Evolutionary conservation across 2,888 invertebrate genomes (phyloP).

Genomic region (Rambutsinella grinnellia): DNA sequence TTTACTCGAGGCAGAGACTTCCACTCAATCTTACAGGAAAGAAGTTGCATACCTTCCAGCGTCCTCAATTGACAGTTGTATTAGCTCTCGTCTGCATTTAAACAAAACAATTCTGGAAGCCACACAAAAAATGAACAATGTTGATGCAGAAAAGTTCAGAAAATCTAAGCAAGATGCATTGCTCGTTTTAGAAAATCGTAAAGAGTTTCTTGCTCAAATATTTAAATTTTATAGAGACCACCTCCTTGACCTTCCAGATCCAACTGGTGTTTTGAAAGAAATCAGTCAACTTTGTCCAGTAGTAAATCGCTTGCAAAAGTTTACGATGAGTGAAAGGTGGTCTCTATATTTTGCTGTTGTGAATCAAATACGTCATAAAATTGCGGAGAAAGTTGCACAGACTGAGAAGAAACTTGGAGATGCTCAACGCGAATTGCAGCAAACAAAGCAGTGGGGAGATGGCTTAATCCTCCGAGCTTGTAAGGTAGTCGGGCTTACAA

Average conservation of each 20-base stretch:
- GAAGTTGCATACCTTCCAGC: not conserved
- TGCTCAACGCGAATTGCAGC: conserved; percentile 39
- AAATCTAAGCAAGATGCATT: not conserved
- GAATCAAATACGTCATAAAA: conserved; percentile 58
- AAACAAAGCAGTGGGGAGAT: conserved; percentile 45
- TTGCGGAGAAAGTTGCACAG: conserved; percentile 68
- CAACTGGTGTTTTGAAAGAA: conserved; percentile 19
- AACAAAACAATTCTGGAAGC: not conserved
- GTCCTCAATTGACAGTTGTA: not conserved
- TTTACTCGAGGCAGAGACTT: not conserved
- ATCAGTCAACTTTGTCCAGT: not conserved
- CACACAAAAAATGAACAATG: not conserved
- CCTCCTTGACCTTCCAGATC: conserved; percentile 15
- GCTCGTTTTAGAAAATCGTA: not conserved
- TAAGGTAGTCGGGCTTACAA: conserved; percentile 76
- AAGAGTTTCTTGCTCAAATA: not conserved
- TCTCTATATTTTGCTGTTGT: conserved; percentile 55
- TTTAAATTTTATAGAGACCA: not conserved
- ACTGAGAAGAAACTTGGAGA: conserved; percentile 73
- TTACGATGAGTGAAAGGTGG: conserved; percentile 51
- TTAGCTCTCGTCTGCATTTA: not conserved
- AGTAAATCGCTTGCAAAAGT: conserved; percentile 15
- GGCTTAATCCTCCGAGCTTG: conserved; percentile 46
- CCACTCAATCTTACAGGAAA: not conserved
- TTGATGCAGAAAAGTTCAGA: not conserved